Evolutionary conservation across 2,113 vertebrate species (phyloP).

Genomic region (Neolamprologus cancellatus): DNA sequence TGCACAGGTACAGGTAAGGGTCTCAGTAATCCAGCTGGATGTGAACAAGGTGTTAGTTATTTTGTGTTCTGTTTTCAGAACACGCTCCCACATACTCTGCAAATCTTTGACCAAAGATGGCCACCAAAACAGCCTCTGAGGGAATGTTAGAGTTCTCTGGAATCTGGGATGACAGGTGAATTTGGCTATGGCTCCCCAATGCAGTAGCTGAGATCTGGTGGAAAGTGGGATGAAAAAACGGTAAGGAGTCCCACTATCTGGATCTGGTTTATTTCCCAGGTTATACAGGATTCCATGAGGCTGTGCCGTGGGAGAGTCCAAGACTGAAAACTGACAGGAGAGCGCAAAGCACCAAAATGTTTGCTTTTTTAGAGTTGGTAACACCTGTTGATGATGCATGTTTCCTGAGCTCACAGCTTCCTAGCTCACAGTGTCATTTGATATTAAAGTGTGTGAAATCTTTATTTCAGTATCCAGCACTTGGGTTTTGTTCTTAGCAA

Average conservation of each 20-base stretch:
- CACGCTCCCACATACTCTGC: background rate
- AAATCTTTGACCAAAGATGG: background rate
- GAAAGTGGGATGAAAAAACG: background rate
- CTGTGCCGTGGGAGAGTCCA: background rate
- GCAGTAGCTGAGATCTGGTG: background rate
- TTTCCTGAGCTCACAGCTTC: background rate
- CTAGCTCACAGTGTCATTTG: background rate
- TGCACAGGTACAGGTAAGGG: background rate
- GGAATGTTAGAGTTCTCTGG: background rate
- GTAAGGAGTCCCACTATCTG: background rate
- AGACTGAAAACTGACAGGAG: background rate
- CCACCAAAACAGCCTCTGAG: background rate
- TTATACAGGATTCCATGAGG: background rate
- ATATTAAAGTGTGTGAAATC: background rate
- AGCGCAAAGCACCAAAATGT: background rate
- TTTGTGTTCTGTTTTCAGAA: background rate
- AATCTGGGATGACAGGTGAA: background rate
- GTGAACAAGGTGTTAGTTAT: background rate
- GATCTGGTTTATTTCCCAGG: background rate
- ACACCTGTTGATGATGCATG: background rate
- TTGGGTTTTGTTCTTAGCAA: background rate
- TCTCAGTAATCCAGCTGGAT: background rate
- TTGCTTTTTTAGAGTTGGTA: background rate
- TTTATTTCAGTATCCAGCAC: background rate
- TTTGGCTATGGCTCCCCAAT: background rate